Evolutionary conservation across 2,888 invertebrate genomes (phyloP).

Genomic region (Lamproptera curius): DNA sequence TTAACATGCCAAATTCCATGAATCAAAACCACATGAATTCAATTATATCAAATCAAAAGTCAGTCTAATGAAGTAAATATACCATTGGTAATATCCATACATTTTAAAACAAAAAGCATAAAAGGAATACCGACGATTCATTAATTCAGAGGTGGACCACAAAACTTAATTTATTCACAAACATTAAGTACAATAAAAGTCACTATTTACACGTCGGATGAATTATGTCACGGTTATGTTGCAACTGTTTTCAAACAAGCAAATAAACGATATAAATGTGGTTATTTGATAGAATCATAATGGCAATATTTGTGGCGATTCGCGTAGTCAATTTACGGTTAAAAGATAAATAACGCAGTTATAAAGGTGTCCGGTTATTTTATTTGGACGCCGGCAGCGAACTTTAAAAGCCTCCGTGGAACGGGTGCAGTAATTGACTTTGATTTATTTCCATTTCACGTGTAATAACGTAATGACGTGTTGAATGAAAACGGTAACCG

Average conservation of each 20-base stretch:
- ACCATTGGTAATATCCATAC: too few species aligned
- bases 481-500: neutral
- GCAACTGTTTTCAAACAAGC: slow-evolving; percentile 3
- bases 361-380: neutral
- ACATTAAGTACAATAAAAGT: neutral
- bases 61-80: too few species aligned
- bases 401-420: neutral
- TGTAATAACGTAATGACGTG: neutral
- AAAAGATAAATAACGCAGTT: neutral
- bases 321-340: slow-evolving; percentile 9
- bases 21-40: too few species aligned
- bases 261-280: slow-evolving; percentile 5
- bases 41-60: too few species aligned
- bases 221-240: neutral
- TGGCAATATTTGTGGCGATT: slow-evolving; percentile 5
- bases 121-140: too few species aligned
- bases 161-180: neutral
- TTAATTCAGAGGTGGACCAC: neutral
- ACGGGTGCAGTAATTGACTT: neutral
- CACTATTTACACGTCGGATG: neutral
- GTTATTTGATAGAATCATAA: slow-evolving; percentile 4
- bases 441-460: neutral
- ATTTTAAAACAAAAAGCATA: too few species aligned
- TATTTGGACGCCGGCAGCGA: neutral
- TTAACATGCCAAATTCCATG: too few species aligned